Evolutionary conservation across 2,113 vertebrate species (phyloP).

Genomic region (Spermophilus dauricus): DNA sequence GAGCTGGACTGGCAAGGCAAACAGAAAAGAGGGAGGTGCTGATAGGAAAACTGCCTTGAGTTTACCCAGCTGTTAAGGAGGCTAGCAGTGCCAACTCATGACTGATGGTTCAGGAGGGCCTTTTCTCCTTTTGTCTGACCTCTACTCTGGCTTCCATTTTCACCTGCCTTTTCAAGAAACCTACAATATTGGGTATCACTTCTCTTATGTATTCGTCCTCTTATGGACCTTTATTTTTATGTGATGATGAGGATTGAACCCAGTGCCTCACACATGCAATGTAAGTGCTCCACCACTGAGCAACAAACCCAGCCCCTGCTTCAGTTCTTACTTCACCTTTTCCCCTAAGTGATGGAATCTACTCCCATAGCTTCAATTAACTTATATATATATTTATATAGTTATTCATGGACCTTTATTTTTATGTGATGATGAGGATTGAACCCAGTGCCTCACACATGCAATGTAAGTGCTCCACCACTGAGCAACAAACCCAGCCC

Average conservation of each 20-base stretch:
- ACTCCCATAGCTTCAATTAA: background rate
- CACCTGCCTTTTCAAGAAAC: conserved; percentile 38
- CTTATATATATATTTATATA: background rate
- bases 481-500: no score
- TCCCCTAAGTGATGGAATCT: background rate
- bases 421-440: no score
- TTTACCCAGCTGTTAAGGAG: background rate
- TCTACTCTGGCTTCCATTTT: background rate
- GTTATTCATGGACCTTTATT: no score
- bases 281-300: no score
- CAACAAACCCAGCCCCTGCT: background rate
- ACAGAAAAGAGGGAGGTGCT: conserved; percentile 24
- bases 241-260: no score
- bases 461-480: no score
- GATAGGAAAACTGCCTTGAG: background rate
- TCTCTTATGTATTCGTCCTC: background rate
- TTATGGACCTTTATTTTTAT: background rate
- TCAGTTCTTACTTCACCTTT: background rate
- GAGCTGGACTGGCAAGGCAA: conserved; percentile 8
- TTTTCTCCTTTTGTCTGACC: background rate
- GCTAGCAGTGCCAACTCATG: background rate
- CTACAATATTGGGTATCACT: background rate
- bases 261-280: no score
- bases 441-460: no score
- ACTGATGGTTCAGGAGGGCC: background rate